These are phyloP conservation scores for Psittacula cyanocephala DNA, from an alignment of 2,113 vertebrate genomes.

Conservation along the genomic window DNA sequence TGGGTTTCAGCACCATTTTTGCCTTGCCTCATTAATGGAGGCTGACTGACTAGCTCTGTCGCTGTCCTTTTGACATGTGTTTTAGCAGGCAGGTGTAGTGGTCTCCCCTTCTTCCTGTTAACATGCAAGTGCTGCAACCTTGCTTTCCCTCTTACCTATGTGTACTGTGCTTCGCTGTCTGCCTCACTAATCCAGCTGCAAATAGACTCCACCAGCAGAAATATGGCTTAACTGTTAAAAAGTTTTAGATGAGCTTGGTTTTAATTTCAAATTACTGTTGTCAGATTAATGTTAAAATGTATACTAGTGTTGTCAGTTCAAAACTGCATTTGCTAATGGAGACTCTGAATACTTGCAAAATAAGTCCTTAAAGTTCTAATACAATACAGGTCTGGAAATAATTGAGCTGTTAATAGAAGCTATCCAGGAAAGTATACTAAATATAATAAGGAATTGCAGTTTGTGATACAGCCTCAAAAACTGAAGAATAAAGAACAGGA, in stretches of 20 bases:
- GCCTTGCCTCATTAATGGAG: neutral
- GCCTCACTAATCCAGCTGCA: neutral
- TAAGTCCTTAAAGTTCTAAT: neutral
- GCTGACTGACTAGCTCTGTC: neutral
- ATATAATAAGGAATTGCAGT: neutral
- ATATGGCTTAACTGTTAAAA: neutral
- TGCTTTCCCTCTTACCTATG: neutral
- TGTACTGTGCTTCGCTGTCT: neutral
- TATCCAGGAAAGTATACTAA: neutral
- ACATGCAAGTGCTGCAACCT: neutral
- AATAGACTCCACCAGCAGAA: neutral
- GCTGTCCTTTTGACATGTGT: neutral
- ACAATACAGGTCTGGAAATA: neutral
- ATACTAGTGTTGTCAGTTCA: neutral
- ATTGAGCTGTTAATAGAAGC: neutral
- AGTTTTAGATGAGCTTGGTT: neutral
- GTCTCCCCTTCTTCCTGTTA: neutral
- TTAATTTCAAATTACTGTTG: neutral
- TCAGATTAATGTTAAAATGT: neutral
- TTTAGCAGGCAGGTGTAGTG: neutral
- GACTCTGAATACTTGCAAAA: neutral
- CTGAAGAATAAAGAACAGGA: neutral
- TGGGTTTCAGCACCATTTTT: neutral
- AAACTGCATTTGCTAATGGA: neutral
- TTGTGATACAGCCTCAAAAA: neutral